A percentile compares a stretch with the other conserved stretches of the same genome.
Evolutionary conservation across 2,888 invertebrate genomes (phyloP).

Genomic region (Mesorhabditis belari): DNA sequence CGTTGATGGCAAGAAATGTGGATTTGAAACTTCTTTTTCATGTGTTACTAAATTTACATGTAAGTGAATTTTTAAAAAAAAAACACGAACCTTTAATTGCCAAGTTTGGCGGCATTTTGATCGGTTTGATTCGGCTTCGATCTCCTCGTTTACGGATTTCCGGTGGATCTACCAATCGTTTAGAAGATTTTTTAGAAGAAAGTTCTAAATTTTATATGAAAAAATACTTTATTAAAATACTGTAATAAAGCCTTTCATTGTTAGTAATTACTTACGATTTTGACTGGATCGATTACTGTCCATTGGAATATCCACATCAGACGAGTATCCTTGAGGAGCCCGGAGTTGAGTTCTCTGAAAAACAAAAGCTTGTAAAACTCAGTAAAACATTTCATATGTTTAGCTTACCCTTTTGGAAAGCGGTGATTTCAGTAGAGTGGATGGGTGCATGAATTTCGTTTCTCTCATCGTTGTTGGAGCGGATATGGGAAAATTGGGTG

Average conservation of each 20-base stretch:
- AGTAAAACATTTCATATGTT: too few species aligned
- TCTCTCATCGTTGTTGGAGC: slow-evolving; percentile 7
- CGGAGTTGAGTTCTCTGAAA: background rate
- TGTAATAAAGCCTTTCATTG: too few species aligned
- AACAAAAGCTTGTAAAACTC: background rate
- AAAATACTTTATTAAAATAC: too few species aligned
- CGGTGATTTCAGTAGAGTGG: too few species aligned
- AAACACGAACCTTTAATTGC: background rate
- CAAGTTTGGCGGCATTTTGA: background rate
- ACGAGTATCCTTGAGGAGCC: background rate
- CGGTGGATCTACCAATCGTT: background rate
- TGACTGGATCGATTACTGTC: background rate
- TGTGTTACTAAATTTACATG: too few species aligned
- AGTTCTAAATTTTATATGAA: background rate
- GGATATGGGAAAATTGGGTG: slow-evolving; percentile 5
- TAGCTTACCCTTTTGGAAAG: too few species aligned
- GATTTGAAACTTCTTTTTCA: too few species aligned
- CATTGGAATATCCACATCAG: background rate
- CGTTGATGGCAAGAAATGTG: too few species aligned
- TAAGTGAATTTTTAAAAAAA: background rate
- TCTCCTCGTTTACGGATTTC: background rate
- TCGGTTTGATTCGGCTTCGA: background rate
- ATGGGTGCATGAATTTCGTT: background rate
- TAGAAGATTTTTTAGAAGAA: background rate
- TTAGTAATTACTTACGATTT: background rate